Base-by-base conservation (phyloP, 23 tunicate species). In the Pegea sp. region DNA sequence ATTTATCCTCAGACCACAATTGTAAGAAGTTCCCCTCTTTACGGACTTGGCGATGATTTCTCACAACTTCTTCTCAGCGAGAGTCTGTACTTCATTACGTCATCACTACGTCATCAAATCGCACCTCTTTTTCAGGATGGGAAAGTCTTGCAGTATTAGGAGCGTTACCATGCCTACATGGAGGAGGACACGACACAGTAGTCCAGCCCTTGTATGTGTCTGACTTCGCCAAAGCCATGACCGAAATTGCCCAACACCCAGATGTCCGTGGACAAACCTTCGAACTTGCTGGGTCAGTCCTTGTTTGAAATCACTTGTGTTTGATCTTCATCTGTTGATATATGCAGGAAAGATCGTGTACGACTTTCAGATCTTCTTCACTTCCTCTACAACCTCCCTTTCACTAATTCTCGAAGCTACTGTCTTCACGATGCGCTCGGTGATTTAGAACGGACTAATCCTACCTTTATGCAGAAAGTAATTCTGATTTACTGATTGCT, bases 221-320 rank as follows among this genome's bases (percentile, higher is more conserved):
- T 30, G 99, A 91, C 50, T 60, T 79, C 1, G 99, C 68, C 1
- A 78, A 81, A 57, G 99, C 72, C 1, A 57, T 91, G 0, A 68
- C 74, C 0, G 59, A 76, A 19, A 51, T 91, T 26, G 51, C 61
- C 24, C 51, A 62, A 24, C 92, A 91, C 59, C 70, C 78, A 3
- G 93, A 72, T 68, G 62, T 86, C 22, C 65, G 69, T 7, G 99
- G 99, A 28, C 76, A 91, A 0, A 81, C 81, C 22, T 91, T 91
- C 49, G 99, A 91, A 61, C 62, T 91, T 46, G 75, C 64, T 19
- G 99, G 99, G 69, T 74, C 5, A 52, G 84, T 51, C 21, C 48
- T 56, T 8, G 16, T 38, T 38, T 38, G 11, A 38, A 38, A 8
- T 38, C 13, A 38, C 16, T n/a, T n/a, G n/a, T n/a, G n/a, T n/a